Conservation (phyloP, 1,140 invertebrate species). For the Drosophila santomea region DNA sequence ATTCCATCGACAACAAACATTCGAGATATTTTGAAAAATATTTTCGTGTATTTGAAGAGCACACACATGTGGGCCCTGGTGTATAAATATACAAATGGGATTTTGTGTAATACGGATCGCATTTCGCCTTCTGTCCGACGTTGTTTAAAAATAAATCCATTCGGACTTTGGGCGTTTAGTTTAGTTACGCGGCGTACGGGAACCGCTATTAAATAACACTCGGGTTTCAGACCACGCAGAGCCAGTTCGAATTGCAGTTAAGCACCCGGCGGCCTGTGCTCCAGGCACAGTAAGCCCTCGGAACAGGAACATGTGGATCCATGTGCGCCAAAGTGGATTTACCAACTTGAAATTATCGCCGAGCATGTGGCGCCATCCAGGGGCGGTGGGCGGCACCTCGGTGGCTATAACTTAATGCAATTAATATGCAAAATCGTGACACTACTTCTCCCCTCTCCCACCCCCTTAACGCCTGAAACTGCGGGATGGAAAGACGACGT, state of each 20-base stretch:
- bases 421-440: constrained; percentile 84
- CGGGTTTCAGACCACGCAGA: constrained; percentile 25
- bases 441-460: constrained; percentile 1
- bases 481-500: constrained; percentile 39
- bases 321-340: constrained; percentile 82
- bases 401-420: constrained; percentile 83
- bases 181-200: constrained; percentile 1
- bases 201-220: constrained; percentile 21
- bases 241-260: constrained; percentile 65
- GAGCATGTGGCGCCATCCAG: constrained; percentile 72
- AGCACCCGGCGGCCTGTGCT: constrained; percentile 53
- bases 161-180: constrained; percentile 22
- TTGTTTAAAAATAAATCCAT: constrained; percentile 48
- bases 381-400: constrained; percentile 25
- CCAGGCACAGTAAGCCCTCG: constrained; percentile 54
- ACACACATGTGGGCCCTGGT: constrained; percentile 7
- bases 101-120: constrained; percentile 39
- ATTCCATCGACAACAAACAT: constrained; percentile 53
- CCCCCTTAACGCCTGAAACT: neutral
- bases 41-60: constrained; percentile 29
- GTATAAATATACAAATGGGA: constrained; percentile 16
- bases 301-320: constrained; percentile 66
- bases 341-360: constrained; percentile 80
- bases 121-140: constrained; percentile 39
- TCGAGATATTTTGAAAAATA: constrained; percentile 57